These are phyloP conservation scores for Petrocephalus schoutedeni DNA, from an alignment of 2,797 vertebrate genomes.

Conservation along the genomic window DNA sequence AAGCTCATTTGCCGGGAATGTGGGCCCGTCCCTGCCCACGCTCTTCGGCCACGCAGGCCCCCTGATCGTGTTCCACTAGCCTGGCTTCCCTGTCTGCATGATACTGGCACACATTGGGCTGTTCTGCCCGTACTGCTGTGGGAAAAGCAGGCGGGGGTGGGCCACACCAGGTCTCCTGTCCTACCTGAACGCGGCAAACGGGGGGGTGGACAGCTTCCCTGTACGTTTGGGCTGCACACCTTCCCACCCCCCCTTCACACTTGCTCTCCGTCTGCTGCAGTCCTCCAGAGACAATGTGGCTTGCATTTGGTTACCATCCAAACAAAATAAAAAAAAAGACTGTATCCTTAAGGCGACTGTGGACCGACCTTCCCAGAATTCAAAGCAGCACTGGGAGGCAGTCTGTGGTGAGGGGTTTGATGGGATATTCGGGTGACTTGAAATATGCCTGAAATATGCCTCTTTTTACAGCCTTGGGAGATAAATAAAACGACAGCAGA, in stretches of 20 bases:
- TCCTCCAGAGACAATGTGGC: not conserved
- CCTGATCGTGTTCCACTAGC: slow-evolving; percentile 55
- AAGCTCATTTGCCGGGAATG: slow-evolving; percentile 45
- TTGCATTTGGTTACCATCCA: not conserved
- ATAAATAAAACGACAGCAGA: slow-evolving; percentile 28
- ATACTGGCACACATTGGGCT: slow-evolving; percentile 57
- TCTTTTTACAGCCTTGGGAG: slow-evolving; percentile 33
- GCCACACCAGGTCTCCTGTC: slow-evolving; percentile 50
- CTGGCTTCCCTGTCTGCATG: slow-evolving; percentile 33
- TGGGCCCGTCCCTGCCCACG: slow-evolving; percentile 40
- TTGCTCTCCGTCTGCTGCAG: no score
- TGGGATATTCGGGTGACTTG: slow-evolving; percentile 7
- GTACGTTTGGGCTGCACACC: not conserved
- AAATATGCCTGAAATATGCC: slow-evolving; percentile 13
- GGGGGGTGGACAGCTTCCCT: not conserved
- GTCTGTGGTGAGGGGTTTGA: slow-evolving; percentile 6
- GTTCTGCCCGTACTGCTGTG: slow-evolving; percentile 44
- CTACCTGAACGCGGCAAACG: slow-evolving; percentile 49
- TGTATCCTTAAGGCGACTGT: slow-evolving; percentile 11
- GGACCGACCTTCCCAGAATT: slow-evolving; percentile 21
- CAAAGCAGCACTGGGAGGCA: slow-evolving; percentile 16
- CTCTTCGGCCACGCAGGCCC: slow-evolving; percentile 65
- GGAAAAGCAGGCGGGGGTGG: slow-evolving; percentile 55
- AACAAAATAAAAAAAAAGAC: not conserved
- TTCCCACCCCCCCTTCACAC: not conserved